Evolutionary conservation across 2,797 vertebrate species (phyloP).

Genomic region (Epinephelus malabaricus): DNA sequence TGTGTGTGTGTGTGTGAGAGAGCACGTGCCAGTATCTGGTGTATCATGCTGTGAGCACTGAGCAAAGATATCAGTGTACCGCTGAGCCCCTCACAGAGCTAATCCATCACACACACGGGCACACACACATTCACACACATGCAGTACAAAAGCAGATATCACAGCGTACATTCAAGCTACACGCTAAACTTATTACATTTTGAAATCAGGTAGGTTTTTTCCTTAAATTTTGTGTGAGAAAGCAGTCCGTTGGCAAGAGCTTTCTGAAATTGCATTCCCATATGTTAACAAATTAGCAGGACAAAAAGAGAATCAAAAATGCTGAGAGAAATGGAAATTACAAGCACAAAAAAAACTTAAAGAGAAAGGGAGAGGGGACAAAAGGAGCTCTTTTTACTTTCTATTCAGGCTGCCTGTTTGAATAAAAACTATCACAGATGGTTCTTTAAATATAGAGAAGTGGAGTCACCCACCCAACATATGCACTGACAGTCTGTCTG

Average conservation of each 20-base stretch:
- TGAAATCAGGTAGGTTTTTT: not conserved
- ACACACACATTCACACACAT: constrained; percentile 17
- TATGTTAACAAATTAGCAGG: constrained; percentile 14
- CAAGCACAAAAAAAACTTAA: not conserved
- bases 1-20: constrained; percentile 32
- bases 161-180: constrained; percentile 3
- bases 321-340: constrained; percentile 7
- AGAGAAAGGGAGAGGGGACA: constrained; percentile 25
- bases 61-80: constrained; percentile 85
- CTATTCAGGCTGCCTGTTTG: constrained; percentile 37
- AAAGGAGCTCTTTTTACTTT: constrained; percentile 38
- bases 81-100: constrained; percentile 79
- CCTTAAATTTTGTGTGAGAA: not conserved
- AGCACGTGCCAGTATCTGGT: constrained; percentile 76
- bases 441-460: constrained; percentile 68
- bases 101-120: constrained; percentile 75
- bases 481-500: constrained; percentile 65
- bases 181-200: not conserved
- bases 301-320: not conserved
- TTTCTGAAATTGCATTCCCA: not conserved
- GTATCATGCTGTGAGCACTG: constrained; percentile 80
- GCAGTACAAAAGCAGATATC: constrained; percentile 38
- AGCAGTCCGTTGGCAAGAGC: not conserved
- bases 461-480: constrained; percentile 58
- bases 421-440: constrained; percentile 69